Base-by-base conservation (phyloP, 30 jellyfish, hydroid and myxozoan species). In the Chrysaora quinquecirrha region DNA sequence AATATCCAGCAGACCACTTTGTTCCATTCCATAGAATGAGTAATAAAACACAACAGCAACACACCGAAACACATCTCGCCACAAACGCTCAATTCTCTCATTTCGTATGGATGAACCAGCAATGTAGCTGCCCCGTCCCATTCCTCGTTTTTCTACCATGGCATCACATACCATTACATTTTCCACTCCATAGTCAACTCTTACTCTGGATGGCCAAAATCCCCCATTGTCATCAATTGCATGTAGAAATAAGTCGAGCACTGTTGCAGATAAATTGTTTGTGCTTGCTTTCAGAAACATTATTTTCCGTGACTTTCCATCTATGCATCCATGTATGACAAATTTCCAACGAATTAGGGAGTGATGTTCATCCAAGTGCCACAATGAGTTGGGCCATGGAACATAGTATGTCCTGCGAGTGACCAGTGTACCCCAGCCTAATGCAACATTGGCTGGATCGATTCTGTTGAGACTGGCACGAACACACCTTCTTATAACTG, bases 281-380 rank as follows among this genome's bases (percentile, higher is more conserved):
- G 69, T 76, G 34, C 7, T 52, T 68, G 67, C 30, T 19, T 61
- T 24, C 33, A 76, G 67, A 38, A 76, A 76, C 80, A 76, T 76
- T 46, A 76, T 34, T 34, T 50, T 76, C n/a, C 88, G 31, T 23
- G 88, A 76, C 14, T 34, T 34, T 30, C 88, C 88, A 76, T 76
- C 88, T 3, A 58, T 30, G 67, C 80, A 76, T n/a, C 88, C 88
- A 62, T 76, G 88, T 12, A 76, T 76, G 21, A 76, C 88, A 48
- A 76, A 34, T 35, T 76, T 76, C 88, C 88, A 52, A 4, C 88
- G 64, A 1, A 76, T 76, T 2, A 76, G 79, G 1, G 88, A 76
- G 24, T 76, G 88, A 34, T 76, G 88, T 30, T 82, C 88, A 60
- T 76, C 88, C 3, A 76, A 16, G 34, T 76, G 88, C 88, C 88